Conservation (phyloP, 2,888 invertebrate genomes). For the Bombylius discolor region DNA sequence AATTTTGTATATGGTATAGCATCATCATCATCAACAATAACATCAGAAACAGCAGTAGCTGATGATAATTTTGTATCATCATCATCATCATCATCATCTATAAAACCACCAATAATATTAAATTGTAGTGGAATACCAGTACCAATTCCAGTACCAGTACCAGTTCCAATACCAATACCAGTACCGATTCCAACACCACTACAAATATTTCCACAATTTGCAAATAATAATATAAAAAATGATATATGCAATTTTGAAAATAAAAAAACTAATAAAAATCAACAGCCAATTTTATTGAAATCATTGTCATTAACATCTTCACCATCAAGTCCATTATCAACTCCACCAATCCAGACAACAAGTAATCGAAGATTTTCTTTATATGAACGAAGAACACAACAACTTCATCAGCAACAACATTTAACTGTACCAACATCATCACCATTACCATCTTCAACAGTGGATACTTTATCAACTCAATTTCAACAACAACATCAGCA, state of each 20-base stretch:
- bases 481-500: background rate
- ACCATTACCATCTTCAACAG: background rate
- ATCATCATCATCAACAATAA: background rate
- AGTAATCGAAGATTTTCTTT: background rate
- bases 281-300: background rate
- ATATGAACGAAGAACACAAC: background rate
- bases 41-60: no score
- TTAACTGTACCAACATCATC: background rate
- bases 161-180: constrained; percentile 3
- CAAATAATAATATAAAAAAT: background rate
- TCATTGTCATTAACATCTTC: background rate
- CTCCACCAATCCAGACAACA: background rate
- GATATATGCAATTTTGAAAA: no score
- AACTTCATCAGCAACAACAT: background rate
- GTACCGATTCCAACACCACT: constrained; percentile 1
- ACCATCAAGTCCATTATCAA: background rate
- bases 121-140: background rate
- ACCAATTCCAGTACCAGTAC: constrained; percentile 1
- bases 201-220: background rate
- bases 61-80: background rate
- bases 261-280: background rate
- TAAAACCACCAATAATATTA: background rate
- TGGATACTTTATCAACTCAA: no score
- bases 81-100: background rate
- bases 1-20: background rate